These are phyloP conservation scores for Ceramica pisi DNA, from an alignment of 2,888 invertebrate species.

Conservation along the genomic window DNA sequence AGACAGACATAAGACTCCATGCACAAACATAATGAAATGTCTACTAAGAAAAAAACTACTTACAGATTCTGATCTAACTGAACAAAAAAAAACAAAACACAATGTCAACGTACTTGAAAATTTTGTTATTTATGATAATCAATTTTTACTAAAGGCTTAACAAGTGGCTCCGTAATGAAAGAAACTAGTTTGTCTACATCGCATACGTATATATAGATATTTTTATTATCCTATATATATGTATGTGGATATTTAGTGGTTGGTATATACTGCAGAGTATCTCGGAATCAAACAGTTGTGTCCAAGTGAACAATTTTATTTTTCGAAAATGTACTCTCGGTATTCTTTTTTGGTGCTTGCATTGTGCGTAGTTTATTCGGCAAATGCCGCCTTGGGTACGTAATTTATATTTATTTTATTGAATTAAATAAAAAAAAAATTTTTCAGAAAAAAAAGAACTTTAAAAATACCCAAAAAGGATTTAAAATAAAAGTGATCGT, in stretches of 20 bases:
- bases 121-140: slow-evolving; percentile 36
- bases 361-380: slow-evolving; percentile 39
- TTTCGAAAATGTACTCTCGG: slow-evolving; percentile 48
- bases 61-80: neutral
- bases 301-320: slow-evolving; percentile 28
- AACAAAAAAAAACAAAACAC: slow-evolving; percentile 34
- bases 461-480: too few relatives aligned
- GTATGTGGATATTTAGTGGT: slow-evolving; percentile 31
- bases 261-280: slow-evolving; percentile 33
- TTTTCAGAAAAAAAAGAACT: neutral
- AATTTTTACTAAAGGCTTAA: slow-evolving; percentile 39
- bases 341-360: slow-evolving; percentile 40
- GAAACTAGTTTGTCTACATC: slow-evolving; percentile 59
- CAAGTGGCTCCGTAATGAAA: slow-evolving; percentile 36
- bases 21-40: slow-evolving; percentile 4
- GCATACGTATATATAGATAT: slow-evolving; percentile 38
- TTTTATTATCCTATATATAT: slow-evolving; percentile 57
- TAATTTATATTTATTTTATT: slow-evolving; percentile 3
- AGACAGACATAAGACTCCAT: slow-evolving; percentile 14
- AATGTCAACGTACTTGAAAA: slow-evolving; percentile 55
- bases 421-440: neutral
- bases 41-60: neutral
- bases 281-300: slow-evolving; percentile 55
- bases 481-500: neutral
- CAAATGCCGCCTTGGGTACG: slow-evolving; percentile 51